Conservation (phyloP, 2,113 vertebrate species). For the Poeciliopsis prolifica region DNA sequence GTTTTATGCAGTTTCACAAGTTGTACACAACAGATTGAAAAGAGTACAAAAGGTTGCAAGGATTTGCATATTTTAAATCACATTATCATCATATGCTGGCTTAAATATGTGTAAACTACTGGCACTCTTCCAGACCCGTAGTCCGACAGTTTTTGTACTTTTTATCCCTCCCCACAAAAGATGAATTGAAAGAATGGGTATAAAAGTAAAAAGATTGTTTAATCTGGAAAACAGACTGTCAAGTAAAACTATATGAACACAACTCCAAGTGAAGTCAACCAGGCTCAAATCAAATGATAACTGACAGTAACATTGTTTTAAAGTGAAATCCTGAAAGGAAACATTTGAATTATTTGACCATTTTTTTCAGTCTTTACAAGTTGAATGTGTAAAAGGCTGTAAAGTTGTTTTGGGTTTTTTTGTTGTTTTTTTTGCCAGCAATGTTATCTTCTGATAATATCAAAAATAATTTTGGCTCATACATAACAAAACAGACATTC, state of each 20-base stretch:
- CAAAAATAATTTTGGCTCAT: neutral
- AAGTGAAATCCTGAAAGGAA: neutral
- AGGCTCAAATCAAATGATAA: no score
- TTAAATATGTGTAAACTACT: neutral
- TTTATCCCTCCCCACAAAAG: no score
- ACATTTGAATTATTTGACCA: neutral
- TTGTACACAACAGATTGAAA: neutral
- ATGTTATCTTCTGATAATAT: neutral
- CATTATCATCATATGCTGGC: neutral
- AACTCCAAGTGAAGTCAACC: neutral
- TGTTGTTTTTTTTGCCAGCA: neutral
- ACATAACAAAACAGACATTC: neutral
- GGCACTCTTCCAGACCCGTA: neutral
- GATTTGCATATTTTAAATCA: neutral
- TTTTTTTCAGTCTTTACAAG: neutral
- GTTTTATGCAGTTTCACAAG: neutral
- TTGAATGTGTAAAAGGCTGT: no score
- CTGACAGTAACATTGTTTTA: no score
- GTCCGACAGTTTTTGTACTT: no score
- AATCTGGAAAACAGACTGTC: neutral
- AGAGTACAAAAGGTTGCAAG: neutral
- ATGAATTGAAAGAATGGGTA: no score
- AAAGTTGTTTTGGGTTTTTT: no score
- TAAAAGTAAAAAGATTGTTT: neutral
- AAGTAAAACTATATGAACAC: neutral